Percentiles rank a stretch among this genome's conserved stretches.
phyloP scores from a whole-genome alignment of 2,888 invertebrate genomes.

The Branchellion lobata region DNA sequence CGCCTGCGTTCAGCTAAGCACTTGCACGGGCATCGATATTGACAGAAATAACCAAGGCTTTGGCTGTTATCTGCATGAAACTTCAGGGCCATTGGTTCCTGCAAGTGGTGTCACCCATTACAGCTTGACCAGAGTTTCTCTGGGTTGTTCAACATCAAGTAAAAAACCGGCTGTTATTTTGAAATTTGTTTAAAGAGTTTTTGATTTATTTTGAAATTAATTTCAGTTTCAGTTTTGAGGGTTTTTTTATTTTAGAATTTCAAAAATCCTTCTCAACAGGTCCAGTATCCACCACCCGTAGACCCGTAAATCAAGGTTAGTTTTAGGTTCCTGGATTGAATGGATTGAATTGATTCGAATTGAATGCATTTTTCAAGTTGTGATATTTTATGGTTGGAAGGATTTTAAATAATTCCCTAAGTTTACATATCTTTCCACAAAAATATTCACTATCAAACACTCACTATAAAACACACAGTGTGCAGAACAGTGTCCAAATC shows the following conservation, averaged over 20 bases:
- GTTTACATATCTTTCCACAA: too few relatives aligned
- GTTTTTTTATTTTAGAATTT: too few relatives aligned
- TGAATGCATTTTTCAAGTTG: too few relatives aligned
- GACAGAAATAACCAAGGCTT: constrained; percentile 27
- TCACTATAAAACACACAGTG: background rate
- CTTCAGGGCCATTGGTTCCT: background rate
- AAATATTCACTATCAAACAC: too few relatives aligned
- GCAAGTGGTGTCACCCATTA: constrained; percentile 42
- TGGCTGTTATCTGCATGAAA: constrained; percentile 41
- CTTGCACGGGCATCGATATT: constrained; percentile 44
- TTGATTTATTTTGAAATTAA: too few relatives aligned
- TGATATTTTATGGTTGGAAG: too few relatives aligned
- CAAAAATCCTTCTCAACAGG: too few relatives aligned
- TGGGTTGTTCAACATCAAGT: constrained; percentile 32
- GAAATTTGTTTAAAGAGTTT: too few relatives aligned
- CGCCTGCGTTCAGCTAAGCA: constrained; percentile 21
- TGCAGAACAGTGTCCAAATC: background rate
- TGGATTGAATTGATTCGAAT: too few relatives aligned
- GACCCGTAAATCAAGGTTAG: background rate
- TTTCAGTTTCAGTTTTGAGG: too few relatives aligned
- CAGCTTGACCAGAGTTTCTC: constrained; percentile 26
- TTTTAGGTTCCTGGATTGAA: background rate
- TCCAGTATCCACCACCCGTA: background rate
- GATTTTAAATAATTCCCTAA: too few relatives aligned
- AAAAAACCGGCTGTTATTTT: background rate